Base-by-base conservation (phyloP, 2,113 vertebrate genomes). In the Thalassarche chlororhynchos region DNA sequence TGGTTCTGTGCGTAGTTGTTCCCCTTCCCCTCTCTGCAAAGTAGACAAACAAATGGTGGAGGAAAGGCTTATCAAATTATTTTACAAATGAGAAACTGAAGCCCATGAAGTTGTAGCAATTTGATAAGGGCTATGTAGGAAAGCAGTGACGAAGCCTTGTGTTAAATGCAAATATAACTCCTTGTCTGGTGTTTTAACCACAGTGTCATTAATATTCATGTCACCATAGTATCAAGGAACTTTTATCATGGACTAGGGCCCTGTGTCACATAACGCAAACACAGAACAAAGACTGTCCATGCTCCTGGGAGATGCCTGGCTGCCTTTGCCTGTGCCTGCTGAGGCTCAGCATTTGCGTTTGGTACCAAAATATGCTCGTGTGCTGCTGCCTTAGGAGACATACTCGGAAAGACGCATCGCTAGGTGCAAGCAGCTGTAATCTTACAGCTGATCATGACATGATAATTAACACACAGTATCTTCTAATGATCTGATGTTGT, bases 361-460 rank as follows among this genome's bases (percentile, higher is more conserved):
- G 44, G 29, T 10, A 31, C 62, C 70, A 15, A 20, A 25, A 15
- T 2, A 2, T 0, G 1, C 47, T 31, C 0, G 0, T 28, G 55
- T 61, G 82, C 66, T 86, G 64, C 49, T 1, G 16, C 49, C 18
- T 9, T 2, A 5, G 69, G 68, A 62, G 55, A 12, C 2, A 0
- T 17, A 2, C 6, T 32, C 47, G 4, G 76, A 52, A 57, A 26
- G 46, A 29, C 0, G 2, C n/a, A 2, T 29, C 2, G 0, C 7
- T 21, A 4, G 58, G 60, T 6, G 9, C 26, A 9, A 23, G 78
- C 49, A 36, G 72, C 84, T 66, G 77, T 18, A 13, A 5, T 40
- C 52, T n/a, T 40, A 3, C 17, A 68, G 86, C 80, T 51, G 46
- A 24, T 57, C 31, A 0, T 2, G 36, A 38, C 16, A 0, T 18